Base-by-base conservation (phyloP, 2,797 vertebrate species). In the Delichon dasypus region DNA sequence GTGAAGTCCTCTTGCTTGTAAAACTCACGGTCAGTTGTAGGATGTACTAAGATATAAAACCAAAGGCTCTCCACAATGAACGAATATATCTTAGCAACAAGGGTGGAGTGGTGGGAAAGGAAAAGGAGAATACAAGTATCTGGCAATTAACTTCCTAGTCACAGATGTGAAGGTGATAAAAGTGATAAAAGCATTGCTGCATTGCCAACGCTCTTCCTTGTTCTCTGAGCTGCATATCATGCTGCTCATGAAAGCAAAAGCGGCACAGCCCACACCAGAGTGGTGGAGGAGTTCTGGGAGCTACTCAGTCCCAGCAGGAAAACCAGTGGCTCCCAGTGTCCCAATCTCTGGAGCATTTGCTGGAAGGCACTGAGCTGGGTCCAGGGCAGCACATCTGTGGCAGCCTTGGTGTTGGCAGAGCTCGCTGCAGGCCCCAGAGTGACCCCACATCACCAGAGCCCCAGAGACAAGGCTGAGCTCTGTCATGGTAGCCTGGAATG, bases 61-160 rank as follows among this genome's bases (percentile, higher is more conserved):
- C 88, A 87, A 90, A 78, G 64, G 88, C 88, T 91, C 48, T 93
- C 84, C 67, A 90, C 91, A 90, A 7, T 76, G 96, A 80, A 64
- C 0, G 0, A 88, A 54, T 80, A 96, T 95, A 95, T 97, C 95
- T 97, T 95, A 97, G 95, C 96, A 94, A 97, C 95, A 92, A 85
- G 95, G 89, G 75, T 96, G 95, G 96, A 96, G 95, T 90, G 96
- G 95, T 96, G 96, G 94, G 96, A 96, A 97, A 97, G 95, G 96
- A 97, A 96, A 97, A 95, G 94, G 94, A 96, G 96, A 97, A 88
- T 87, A 85, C 75, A 80, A 96, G 95, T 94, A 90, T 95, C 93
- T 96, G 93, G 95, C 94, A 94, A 96, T 95, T 95, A 96, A 94
- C 90, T 95, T 96, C 96, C 96, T 96, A 95, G 93, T 72, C 86